These are phyloP conservation scores for Flexamia atlantica DNA, from an alignment of 2,888 invertebrate genomes.

Conservation along the genomic window DNA sequence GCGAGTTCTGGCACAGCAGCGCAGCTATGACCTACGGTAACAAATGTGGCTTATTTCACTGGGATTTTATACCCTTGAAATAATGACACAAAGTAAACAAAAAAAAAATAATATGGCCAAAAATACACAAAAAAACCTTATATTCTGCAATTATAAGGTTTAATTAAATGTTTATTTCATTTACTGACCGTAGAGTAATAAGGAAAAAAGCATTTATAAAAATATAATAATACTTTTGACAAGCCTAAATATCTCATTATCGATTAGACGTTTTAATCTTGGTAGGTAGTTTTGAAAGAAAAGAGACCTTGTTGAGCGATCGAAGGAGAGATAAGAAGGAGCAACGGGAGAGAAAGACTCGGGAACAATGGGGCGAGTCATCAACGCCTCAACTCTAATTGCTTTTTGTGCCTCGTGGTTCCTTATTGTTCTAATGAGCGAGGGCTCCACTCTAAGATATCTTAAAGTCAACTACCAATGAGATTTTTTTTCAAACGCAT, in stretches of 20 bases:
- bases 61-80: too few species aligned
- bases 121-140: too few species aligned
- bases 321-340: conserved; percentile 18
- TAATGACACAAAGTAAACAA: too few species aligned
- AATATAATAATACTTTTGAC: too few species aligned
- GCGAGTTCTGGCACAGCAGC: background rate
- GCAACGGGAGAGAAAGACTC: conserved; percentile 4
- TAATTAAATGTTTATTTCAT: too few species aligned
- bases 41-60: too few species aligned
- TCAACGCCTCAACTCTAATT: conserved; percentile 11
- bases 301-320: background rate
- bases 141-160: too few species aligned
- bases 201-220: too few species aligned
- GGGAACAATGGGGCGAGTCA: conserved; percentile 24
- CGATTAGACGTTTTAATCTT: background rate
- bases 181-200: too few species aligned
- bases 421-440: conserved; percentile 26
- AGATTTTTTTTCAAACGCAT: too few species aligned
- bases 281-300: background rate
- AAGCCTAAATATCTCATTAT: too few species aligned
- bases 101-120: too few species aligned
- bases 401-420: conserved; percentile 34
- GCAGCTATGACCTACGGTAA: background rate
- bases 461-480: background rate
- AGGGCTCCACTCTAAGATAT: background rate